Percentiles rank a stretch among this genome's conserved stretches.
phyloP scores from a whole-genome alignment of 2,113 vertebrate species.

The Leptocoma aspasia region DNA sequence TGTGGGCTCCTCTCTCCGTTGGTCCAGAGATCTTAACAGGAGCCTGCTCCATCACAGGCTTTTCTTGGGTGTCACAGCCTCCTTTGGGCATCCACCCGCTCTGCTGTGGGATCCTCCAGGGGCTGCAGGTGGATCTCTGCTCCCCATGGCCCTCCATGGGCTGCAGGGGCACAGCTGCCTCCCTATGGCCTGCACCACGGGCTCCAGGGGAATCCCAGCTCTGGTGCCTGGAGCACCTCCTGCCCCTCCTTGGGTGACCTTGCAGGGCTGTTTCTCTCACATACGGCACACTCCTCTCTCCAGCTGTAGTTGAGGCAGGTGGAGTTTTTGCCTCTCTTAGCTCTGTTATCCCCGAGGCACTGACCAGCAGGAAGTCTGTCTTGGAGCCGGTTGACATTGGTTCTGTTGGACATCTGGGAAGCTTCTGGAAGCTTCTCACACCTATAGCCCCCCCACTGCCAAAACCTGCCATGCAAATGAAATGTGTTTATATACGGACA shows the following conservation, averaged over 20 bases:
- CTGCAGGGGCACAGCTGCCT: not conserved
- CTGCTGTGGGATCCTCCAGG: not conserved
- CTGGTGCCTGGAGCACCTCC: not conserved
- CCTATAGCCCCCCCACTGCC: no score
- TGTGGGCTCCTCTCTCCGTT: not conserved
- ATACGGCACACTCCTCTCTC: not conserved
- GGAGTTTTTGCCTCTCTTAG: not conserved
- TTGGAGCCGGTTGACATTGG: not conserved
- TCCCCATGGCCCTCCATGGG: accelerated
- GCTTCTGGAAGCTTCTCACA: not conserved
- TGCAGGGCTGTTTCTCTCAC: not conserved
- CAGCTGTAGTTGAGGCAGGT: not conserved
- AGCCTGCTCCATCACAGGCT: not conserved
- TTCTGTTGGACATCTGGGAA: not conserved
- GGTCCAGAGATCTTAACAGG: not conserved
- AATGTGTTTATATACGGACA: not conserved
- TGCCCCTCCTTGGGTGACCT: not conserved
- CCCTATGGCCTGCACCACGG: accelerated
- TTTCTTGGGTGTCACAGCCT: not conserved
- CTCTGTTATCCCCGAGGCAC: not conserved
- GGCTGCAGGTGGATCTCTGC: not conserved
- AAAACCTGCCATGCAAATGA: not conserved
- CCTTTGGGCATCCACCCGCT: not conserved
- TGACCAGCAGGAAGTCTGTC: not conserved
- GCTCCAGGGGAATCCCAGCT: not conserved